phyloP scores from a whole-genome alignment of 2,888 invertebrate species.

The Teleiodes luculella region DNA sequence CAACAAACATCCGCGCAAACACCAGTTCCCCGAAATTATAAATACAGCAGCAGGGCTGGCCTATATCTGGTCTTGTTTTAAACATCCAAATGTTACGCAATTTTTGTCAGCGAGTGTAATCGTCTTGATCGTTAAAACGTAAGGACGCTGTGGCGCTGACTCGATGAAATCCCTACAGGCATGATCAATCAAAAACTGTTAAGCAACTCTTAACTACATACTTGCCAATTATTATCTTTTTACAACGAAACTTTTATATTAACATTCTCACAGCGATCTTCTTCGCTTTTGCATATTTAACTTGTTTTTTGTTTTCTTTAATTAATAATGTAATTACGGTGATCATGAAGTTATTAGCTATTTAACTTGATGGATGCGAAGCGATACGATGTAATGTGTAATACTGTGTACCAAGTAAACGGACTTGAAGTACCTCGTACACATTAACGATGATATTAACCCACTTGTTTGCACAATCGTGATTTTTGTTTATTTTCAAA shows the following conservation, averaged over 20 bases:
- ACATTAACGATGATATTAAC: conserved; percentile 10
- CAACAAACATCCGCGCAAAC: conserved; percentile 61
- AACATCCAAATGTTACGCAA: conserved; percentile 65
- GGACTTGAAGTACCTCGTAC: neutral
- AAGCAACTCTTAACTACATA: conserved; percentile 21
- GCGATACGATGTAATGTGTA: neutral
- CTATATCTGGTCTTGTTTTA: conserved; percentile 61
- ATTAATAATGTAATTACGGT: conserved; percentile 28
- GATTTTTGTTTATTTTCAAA: conserved; percentile 8
- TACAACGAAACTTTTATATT: conserved; percentile 19
- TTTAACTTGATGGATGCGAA: neutral
- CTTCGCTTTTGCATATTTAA: no score
- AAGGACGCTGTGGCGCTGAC: conserved; percentile 15
- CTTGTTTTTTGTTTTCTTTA: conserved; percentile 21
- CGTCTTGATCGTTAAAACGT: conserved; percentile 23
- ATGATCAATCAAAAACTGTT: conserved; percentile 33
- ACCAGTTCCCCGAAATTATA: conserved; percentile 63
- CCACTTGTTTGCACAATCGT: conserved; percentile 2
- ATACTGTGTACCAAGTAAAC: neutral
- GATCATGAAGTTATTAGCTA: neutral
- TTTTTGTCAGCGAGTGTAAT: conserved; percentile 49
- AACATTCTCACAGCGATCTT: no score
- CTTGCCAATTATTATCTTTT: conserved; percentile 25
- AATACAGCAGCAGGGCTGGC: conserved; percentile 53
- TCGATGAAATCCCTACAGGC: conserved; percentile 38